Evolutionary conservation across 2,113 vertebrate genomes (phyloP), one percentile per base, ranked within the genome.

Genomic region (Laticauda laticaudata): DNA sequence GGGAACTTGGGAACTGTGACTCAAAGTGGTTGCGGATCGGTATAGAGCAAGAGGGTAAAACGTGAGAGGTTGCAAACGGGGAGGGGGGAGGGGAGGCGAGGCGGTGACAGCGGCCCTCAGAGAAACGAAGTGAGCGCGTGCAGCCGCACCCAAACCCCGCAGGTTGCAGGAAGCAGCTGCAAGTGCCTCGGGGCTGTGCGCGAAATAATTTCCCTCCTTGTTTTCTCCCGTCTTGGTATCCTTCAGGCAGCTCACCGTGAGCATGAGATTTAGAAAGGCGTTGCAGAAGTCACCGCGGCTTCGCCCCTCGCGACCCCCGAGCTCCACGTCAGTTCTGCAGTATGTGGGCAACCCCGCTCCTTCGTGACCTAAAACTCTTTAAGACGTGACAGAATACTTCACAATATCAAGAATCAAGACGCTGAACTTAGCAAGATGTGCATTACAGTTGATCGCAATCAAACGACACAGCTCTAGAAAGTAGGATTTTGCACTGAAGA

Each of bases 1-100:
- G 21, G 20, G 59, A 15, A 14, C 48, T 48, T 43, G n/a, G 29
- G 59, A 6, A 15, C 7, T 20, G 88, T 90, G 92, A 93, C 75
- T 93, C 92, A 93, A 4, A 18, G 34, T 59, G 8, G 29, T 10
- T 34, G 45, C 4, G 14, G 92, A 21, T 90, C 92, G 88, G 92
- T 61, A 93, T 93, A 93, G 92, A 93, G 92, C 92, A 93, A 29
- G 34, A 90, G 92, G 87, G 86, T 61, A 54, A 90, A 90, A 29
- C 92, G 92, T 93, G 92, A 93, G 92, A 86, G 75, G 55, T 34
- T 57, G 69, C 11, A 53, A 86, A 34, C 24, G 1, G 69, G 12
- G 26, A 69, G 18, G 5, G 15, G 48, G 5, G 24, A 3, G 43
- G 3, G 21, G 59, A 64, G 12, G 57, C 23, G 23, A 69, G 29